Conservation (phyloP, 2,797 vertebrate species). For the Liparis tanakae region DNA sequence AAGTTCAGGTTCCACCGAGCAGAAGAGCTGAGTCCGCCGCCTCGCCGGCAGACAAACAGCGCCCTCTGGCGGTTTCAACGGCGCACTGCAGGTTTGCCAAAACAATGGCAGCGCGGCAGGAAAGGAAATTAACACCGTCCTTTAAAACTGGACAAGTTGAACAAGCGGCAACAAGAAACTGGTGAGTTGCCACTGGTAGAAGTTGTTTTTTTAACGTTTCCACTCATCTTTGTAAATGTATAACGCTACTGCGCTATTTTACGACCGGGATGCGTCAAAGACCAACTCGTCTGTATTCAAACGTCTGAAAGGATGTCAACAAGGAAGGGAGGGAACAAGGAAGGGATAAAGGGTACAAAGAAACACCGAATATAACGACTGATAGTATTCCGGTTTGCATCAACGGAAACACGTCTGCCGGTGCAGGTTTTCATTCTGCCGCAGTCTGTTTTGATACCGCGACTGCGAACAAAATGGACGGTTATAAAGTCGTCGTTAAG, state of each 20-base stretch:
- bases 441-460: background rate
- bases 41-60: background rate
- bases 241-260: background rate
- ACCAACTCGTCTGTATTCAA: background rate
- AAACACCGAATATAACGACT: background rate
- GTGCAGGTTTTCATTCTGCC: background rate
- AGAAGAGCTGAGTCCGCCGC: too few relatives aligned
- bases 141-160: background rate
- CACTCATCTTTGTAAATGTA: background rate
- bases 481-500: background rate
- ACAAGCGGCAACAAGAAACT: background rate
- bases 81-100: background rate
- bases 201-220: accelerated
- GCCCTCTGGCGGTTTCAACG: background rate
- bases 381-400: accelerated
- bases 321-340: background rate
- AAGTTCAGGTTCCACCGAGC: background rate
- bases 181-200: too few relatives aligned
- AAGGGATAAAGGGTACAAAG: too few relatives aligned
- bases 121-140: background rate
- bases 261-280: background rate
- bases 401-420: background rate
- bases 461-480: constrained; percentile 49
- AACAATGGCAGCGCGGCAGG: constrained; percentile 24
- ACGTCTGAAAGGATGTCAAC: background rate